Conservation (phyloP, 2,888 invertebrate genomes). For the Brachyptera putata region DNA sequence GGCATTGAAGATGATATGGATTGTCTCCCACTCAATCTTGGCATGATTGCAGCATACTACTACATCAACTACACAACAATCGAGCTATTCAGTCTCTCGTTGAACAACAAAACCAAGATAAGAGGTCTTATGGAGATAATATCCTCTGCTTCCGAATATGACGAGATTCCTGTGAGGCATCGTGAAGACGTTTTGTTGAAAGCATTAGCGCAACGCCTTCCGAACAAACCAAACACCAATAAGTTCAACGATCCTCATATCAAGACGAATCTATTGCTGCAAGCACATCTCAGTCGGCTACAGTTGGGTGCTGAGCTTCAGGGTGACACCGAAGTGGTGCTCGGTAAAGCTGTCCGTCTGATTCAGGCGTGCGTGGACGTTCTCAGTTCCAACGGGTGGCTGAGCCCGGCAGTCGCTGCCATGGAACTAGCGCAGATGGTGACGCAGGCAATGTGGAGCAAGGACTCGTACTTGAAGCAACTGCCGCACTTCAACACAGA, state of each 20-base stretch:
- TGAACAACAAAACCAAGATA: conserved; percentile 96
- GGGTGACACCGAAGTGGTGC: conserved; percentile 77
- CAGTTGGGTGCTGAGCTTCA: conserved; percentile 95
- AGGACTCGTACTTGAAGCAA: conserved; percentile 95
- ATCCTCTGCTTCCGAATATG: conserved; percentile 95
- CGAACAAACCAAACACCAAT: conserved; percentile 59
- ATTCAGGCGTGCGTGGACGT: conserved; percentile 95
- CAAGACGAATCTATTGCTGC: conserved; percentile 91
- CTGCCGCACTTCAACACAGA: conserved; percentile 91
- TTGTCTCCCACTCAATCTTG: conserved; percentile 91
- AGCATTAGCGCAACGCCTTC: conserved; percentile 54
- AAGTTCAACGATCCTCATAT: conserved; percentile 96
- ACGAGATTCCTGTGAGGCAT: conserved; percentile 89
- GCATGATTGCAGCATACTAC: conserved; percentile 99
- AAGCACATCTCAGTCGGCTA: conserved; percentile 72
- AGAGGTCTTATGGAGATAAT: conserved; percentile 96
- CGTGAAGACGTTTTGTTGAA: conserved; percentile 86
- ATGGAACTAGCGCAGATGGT: conserved; percentile 99
- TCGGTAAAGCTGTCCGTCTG: conserved; percentile 78
- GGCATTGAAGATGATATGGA: conserved; percentile 98
- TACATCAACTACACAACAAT: conserved; percentile 99
- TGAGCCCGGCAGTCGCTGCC: conserved; percentile 95
- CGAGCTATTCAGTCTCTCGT: conserved; percentile 93
- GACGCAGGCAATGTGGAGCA: conserved; percentile 99
- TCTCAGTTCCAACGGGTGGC: conserved; percentile 93